Percentiles rank a stretch among this genome's conserved stretches.
phyloP scores from a whole-genome alignment of 2,797 vertebrate genomes.

The Gobionotothen gibberifrons region DNA sequence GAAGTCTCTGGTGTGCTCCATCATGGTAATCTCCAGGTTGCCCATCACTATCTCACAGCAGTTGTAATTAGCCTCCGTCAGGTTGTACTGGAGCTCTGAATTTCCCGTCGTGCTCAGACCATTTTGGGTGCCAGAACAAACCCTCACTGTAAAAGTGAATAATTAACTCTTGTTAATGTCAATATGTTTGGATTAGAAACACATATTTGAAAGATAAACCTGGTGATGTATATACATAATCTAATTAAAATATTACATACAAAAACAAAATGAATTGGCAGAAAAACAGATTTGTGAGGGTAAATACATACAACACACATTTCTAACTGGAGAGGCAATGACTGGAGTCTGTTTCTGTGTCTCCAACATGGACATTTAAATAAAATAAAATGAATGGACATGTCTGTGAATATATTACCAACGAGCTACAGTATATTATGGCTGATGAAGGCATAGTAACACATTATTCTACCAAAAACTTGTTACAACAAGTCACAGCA shows the following conservation, averaged over 20 bases:
- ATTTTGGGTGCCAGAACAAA: constrained; percentile 93
- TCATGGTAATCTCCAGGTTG: constrained; percentile 95
- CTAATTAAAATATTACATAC: too few species aligned
- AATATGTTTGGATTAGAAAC: neutral
- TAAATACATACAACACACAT: too few species aligned
- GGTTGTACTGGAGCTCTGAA: constrained; percentile 85
- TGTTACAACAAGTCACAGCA: too few species aligned
- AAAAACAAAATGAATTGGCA: too few species aligned
- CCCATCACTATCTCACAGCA: constrained; percentile 95
- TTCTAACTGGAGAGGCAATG: too few species aligned
- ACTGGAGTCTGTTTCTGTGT: too few species aligned
- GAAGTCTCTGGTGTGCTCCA: constrained; percentile 89
- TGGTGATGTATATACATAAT: neutral
- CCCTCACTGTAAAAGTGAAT: constrained; percentile 51
- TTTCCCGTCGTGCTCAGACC: constrained; percentile 87
- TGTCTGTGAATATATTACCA: too few species aligned
- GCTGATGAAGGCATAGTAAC: too few species aligned
- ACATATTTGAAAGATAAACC: neutral
- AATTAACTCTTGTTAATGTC: constrained; percentile 5
- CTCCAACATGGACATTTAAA: too few species aligned
- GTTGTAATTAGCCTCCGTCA: constrained; percentile 88
- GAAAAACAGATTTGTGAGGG: too few species aligned
- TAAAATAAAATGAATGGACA: too few species aligned
- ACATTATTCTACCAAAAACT: neutral
- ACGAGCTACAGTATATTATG: too few species aligned